Conservation (phyloP, 2,888 invertebrate genomes). For the Polietes domitor region DNA sequence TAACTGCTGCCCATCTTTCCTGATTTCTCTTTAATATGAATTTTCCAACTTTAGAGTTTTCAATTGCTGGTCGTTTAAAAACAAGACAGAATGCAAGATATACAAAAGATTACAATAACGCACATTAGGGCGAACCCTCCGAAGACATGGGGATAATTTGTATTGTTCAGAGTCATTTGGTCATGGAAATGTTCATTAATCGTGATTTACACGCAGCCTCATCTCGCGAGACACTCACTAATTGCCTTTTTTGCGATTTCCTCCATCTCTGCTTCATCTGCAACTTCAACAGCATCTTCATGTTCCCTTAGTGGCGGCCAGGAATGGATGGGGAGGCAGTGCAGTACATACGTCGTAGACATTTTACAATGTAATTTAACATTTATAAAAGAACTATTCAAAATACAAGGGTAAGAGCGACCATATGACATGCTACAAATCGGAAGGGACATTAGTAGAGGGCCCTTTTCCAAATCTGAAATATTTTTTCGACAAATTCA, state of each 20-base stretch:
- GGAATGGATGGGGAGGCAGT: neutral
- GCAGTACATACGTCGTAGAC: neutral
- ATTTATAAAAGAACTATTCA: constrained; percentile 43
- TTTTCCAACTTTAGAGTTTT: too few species aligned
- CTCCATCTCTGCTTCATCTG: constrained; percentile 2
- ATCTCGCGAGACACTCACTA: constrained; percentile 63
- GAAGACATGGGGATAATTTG: constrained; percentile 63
- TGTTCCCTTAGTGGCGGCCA: constrained; percentile 26
- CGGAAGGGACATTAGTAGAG: too few species aligned
- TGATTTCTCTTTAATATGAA: too few species aligned
- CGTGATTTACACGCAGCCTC: constrained; percentile 66
- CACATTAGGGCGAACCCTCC: neutral
- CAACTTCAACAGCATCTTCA: neutral
- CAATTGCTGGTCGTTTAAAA: too few species aligned
- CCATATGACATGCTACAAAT: neutral
- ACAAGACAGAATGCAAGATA: too few species aligned
- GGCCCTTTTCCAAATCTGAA: too few species aligned
- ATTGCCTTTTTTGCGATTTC: constrained; percentile 60
- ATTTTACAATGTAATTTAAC: constrained; percentile 28
- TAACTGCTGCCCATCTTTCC: too few species aligned
- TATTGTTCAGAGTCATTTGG: constrained; percentile 69
- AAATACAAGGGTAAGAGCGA: constrained; percentile 12
- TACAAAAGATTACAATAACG: too few species aligned
- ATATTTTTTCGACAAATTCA: too few species aligned
- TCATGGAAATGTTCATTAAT: constrained; percentile 70